Evolutionary conservation across 2,888 invertebrate species (phyloP).

Genomic region (Drosophila koepferae): DNA sequence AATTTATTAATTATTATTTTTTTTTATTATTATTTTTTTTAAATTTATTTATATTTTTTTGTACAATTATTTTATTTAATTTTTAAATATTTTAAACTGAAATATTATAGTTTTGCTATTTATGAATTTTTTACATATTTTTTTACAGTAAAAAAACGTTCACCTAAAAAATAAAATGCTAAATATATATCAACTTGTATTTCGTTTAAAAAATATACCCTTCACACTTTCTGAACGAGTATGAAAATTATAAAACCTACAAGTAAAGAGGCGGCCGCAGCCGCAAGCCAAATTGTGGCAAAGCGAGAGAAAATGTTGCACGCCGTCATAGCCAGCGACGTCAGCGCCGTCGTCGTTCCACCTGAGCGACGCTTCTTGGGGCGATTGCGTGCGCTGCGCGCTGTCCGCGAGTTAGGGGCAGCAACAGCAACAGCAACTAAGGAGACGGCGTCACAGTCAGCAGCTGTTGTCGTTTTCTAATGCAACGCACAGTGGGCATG

Average conservation of each 20-base stretch:
- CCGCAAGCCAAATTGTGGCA: constrained; percentile 46
- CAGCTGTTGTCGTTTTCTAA: constrained; percentile 76
- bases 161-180: too few species aligned
- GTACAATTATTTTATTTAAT: too few species aligned
- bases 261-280: constrained; percentile 25
- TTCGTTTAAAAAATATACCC: neutral
- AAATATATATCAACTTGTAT: too few species aligned
- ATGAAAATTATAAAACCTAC: constrained; percentile 19
- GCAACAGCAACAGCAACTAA: constrained; percentile 23
- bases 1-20: too few species aligned
- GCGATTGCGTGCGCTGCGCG: constrained; percentile 46
- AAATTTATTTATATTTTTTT: too few species aligned
- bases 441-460: constrained; percentile 19
- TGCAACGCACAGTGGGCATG: constrained; percentile 77
- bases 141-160: too few species aligned
- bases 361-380: constrained; percentile 63
- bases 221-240: neutral
- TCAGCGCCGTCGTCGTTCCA: constrained; percentile 45
- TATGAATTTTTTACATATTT: too few species aligned
- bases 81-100: too few species aligned
- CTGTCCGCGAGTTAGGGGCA: constrained; percentile 29
- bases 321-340: constrained; percentile 43
- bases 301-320: constrained; percentile 69
- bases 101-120: too few species aligned
- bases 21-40: too few species aligned